Base-by-base conservation (phyloP, 1,140 invertebrate species). In the Palaemon carinicauda region DNA sequence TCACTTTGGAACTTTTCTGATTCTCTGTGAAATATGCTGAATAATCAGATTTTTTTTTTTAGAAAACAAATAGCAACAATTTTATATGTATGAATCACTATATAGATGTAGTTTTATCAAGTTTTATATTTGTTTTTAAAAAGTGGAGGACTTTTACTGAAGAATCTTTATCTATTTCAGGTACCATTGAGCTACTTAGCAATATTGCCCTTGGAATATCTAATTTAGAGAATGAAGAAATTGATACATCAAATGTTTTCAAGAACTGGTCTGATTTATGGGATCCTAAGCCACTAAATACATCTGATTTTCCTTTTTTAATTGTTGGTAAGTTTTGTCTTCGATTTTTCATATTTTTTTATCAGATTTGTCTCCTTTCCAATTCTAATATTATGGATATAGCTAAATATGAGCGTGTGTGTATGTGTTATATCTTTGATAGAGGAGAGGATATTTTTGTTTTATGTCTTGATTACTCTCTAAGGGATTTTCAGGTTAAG, bases 101-200 rank as follows among this genome's bases (percentile, higher is more conserved):
- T 41, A 12, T 41, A 41, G 12, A 41, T 41, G 5, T 41, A 9
- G 12, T 41, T 41, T 9, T 41, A 41, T 4, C 41, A 41, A 41
- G 41, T 41, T 41, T 41, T 41, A 50, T 41, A 51, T 50, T 3
- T 77, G 3, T 21, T 78, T 52, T n/a, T 3, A 54, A 31, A 4
- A 1, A 33, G 56, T 10, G 21, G 60, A 54, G n/a, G n/a, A n/a
- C n/a, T n/a, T 31, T 9, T 69, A 21, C 14, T n/a, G 17, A 27
- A 15, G n/a, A 51, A 75, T 75, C 14, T 19, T 33, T 10, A 19
- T 15, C 31, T 15, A 17, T 75, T 27, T 52, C 65, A 82, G 80
- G 60, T n/a, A 85, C 41, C 54, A 85, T 85, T 12, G 83, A 85
- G 52, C 75, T 85, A 1, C 31, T 82, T 14, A 83, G 80, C 69